Base-by-base conservation (phyloP, 1,140 invertebrate genomes). In the Drosophila pseudoobscura region DNA sequence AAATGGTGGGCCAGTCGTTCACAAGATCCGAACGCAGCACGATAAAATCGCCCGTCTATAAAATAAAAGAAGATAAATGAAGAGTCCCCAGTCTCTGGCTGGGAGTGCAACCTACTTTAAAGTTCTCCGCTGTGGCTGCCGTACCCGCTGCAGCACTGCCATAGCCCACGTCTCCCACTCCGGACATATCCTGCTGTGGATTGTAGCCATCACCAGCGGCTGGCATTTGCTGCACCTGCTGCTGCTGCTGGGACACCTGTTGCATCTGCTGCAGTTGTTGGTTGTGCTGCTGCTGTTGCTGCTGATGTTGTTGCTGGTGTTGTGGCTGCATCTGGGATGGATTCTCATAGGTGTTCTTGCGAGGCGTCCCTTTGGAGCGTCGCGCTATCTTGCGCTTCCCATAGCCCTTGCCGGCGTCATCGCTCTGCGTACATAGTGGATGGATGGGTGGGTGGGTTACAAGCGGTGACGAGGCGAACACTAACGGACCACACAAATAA, bases 1-100 rank as follows among this genome's bases (percentile, higher is more conserved):
- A 97, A 71, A 97, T 94, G 5, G 95, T 93, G 5, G 96, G 96
- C 94, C 94, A 95, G 80, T 96, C 94, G 91, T 96, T 93, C 56
- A 92, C 92, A 45, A 96, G 91, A 92, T 97, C 96, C 41, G 93
- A 92, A 92, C 96, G 96, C 65, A 96, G 94, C 41, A 96, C 95
- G 49, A 97, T 94, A 93, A 97, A 97, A 89, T 97, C 96, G 47
- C 96, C 96, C 53, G 95, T 94, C 96, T 97, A 91, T 56, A 92
- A 93, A 91, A 73, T 31, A 65, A 15, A 20, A 22, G 17, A 31
- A 20, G 43, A 13, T 9, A 53, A 2, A 35, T 11, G 31, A 11
- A 35, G 31, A 35, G 31, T 11, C 26, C 29, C 2, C 29, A 11
- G 31, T 9, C 31, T 35, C 31, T 11, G 31, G 9, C 9, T 35